Conservation (phyloP, 2,797 vertebrate genomes). For the Coregonus suidteri region DNA sequence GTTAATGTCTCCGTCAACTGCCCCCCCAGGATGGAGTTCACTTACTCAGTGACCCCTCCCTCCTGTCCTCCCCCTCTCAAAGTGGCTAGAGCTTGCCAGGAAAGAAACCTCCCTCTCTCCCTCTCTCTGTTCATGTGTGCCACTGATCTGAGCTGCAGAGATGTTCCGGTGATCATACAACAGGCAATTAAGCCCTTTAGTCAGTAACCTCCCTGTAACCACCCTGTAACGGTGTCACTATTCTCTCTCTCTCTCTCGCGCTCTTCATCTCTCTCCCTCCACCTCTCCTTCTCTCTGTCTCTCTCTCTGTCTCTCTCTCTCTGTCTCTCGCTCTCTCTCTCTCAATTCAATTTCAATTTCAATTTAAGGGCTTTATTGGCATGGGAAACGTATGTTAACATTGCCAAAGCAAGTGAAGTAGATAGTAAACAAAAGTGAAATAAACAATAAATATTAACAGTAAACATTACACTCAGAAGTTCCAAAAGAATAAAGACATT, state of each 20-base stretch:
- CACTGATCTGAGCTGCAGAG: neutral
- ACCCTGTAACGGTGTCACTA: neutral
- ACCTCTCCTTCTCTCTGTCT: too few species aligned
- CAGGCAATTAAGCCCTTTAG: slow-evolving; percentile 31
- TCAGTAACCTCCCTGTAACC: neutral
- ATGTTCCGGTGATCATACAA: slow-evolving; percentile 15
- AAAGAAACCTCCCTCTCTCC: slow-evolving; percentile 9
- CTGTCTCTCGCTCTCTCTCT: too few species aligned
- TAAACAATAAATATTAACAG: too few species aligned
- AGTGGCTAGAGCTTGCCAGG: slow-evolving; percentile 19
- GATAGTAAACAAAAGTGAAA: too few species aligned
- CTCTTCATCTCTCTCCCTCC: neutral
- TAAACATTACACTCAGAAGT: too few species aligned
- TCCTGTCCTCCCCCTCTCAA: neutral
- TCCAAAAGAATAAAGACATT: too few species aligned
- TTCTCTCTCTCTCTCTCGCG: neutral
- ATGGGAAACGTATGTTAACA: too few species aligned
- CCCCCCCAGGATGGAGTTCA: slow-evolving; percentile 25
- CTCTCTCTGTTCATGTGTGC: neutral
- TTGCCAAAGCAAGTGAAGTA: too few species aligned
- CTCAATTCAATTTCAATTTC: too few species aligned
- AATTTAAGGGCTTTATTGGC: too few species aligned
- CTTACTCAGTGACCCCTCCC: slow-evolving; percentile 15
- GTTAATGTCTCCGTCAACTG: slow-evolving; percentile 70
- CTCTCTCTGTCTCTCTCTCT: too few species aligned